Percentiles rank a stretch among this genome's conserved stretches.
phyloP scores from a whole-genome alignment of 2,888 invertebrate genomes.

The Andrena marginata region DNA sequence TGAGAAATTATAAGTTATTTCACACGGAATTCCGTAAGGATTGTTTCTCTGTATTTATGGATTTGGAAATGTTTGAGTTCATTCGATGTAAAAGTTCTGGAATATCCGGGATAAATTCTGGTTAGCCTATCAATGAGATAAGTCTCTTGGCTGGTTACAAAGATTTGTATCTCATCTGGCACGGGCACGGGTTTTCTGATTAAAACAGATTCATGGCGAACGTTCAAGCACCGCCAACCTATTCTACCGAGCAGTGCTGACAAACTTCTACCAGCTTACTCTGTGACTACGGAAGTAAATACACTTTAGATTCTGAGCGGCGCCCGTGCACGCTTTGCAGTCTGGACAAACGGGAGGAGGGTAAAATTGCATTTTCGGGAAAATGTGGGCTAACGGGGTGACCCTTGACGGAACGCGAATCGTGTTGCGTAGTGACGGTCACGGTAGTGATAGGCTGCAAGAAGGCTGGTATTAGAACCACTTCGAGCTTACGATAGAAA shows the following conservation, averaged over 20 bases:
- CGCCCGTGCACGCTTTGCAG: background rate
- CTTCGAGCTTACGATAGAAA: too few species aligned
- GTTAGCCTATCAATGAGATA: background rate
- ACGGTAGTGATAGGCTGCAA: too few species aligned
- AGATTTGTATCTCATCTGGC: slow-evolving; percentile 16
- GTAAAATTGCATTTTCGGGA: background rate
- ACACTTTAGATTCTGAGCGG: background rate
- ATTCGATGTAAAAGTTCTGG: background rate
- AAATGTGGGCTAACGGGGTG: slow-evolving; percentile 3
- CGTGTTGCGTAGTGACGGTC: background rate
- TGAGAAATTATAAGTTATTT: too few species aligned
- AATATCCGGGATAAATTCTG: background rate
- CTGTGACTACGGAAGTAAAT: background rate
- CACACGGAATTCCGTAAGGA: too few species aligned
- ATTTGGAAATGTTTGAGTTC: background rate
- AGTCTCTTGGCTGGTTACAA: background rate
- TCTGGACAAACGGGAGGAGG: background rate
- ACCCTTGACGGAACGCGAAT: background rate
- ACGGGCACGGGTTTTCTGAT: slow-evolving; percentile 18
- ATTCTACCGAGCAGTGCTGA: background rate
- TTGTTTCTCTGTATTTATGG: too few species aligned
- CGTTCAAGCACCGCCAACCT: background rate
- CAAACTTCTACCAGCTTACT: background rate
- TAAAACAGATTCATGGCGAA: slow-evolving; percentile 25
- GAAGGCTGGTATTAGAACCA: too few species aligned